Percentiles rank a stretch among this genome's conserved stretches.
Conservation (phyloP, 2,797 vertebrate genomes). For the Thamnophis elegans region DNA sequence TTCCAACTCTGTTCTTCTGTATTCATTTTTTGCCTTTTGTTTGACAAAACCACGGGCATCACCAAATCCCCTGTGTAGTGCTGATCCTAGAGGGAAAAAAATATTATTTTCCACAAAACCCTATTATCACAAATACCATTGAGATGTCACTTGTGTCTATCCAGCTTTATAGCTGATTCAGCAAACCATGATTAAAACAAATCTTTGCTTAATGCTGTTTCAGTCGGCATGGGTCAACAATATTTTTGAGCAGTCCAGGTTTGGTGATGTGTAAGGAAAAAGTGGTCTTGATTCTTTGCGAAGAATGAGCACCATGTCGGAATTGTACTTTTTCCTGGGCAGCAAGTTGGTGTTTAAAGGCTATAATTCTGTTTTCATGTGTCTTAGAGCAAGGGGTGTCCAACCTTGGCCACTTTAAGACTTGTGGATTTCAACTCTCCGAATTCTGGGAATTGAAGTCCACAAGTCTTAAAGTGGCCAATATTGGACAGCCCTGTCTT, state of each 20-base stretch:
- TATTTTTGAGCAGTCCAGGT: not conserved
- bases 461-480: not conserved
- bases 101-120: not conserved
- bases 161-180: not conserved
- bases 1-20: not conserved
- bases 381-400: not conserved
- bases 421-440: not conserved
- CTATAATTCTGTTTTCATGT: not conserved
- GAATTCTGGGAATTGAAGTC: not conserved
- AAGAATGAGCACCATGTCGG: not conserved
- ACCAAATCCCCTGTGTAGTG: not conserved
- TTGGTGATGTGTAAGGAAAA: not conserved
- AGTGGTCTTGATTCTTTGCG: not conserved
- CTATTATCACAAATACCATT: not conserved
- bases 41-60: not conserved
- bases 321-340: not conserved
- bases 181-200: not conserved
- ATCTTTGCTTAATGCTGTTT: not conserved
- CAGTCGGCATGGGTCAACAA: not conserved
- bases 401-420: not conserved
- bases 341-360: not conserved
- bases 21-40: not conserved
- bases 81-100: not conserved
- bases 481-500: not conserved
- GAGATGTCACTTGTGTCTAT: not conserved